Base-by-base conservation (phyloP, 2,113 vertebrate genomes). In the Mustelus asterias region DNA sequence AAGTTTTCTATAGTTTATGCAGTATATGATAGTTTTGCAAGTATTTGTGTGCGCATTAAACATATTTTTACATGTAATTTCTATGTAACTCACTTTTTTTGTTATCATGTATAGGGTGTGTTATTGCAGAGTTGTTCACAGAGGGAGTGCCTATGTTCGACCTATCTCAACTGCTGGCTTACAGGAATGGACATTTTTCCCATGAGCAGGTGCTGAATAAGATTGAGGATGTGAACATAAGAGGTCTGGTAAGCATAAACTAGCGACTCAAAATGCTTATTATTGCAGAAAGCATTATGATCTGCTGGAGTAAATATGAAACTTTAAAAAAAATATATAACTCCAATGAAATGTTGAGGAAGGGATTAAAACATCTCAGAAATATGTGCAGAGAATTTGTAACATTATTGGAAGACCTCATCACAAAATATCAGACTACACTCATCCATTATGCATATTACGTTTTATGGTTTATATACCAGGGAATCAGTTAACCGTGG, bases 91-190 rank as follows among this genome's bases (percentile, higher is more conserved):
- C 22, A 11, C 20, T 92, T 65, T 83, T 37, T 41, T 86, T 96
- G 96, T 97, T 96, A 33, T 10, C 72, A 10, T 33, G 70, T 72
- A 22, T 97, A 99, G 99, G 99, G 65, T 99, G 99, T 96, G 99
- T 99, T 95, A 99, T 99, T 86, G 99, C 99, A 20, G 99, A 99
- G 96, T 98, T 99, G 20, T 99, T 99, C 97, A 99, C 98, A 0
- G 99, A 99, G 97, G 99, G 99, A 0, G 98, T 99, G 44, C 99
- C 99, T 1, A 97, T 99, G 58, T 99, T 99, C 96, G 99, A 99
- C 96, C 98, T 99, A 92, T 99, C 99, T 41, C 99, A 99, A 97
- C 98, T 99, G 96, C 96, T 99, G 97, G 99, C 99, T 0, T 99
- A 99, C 95, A 98, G 99, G 95, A 99, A 99, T 96, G 99, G 98